Evolutionary conservation across 2,888 invertebrate species (phyloP).

Genomic region (Parapristionchus giblindavisi): DNA sequence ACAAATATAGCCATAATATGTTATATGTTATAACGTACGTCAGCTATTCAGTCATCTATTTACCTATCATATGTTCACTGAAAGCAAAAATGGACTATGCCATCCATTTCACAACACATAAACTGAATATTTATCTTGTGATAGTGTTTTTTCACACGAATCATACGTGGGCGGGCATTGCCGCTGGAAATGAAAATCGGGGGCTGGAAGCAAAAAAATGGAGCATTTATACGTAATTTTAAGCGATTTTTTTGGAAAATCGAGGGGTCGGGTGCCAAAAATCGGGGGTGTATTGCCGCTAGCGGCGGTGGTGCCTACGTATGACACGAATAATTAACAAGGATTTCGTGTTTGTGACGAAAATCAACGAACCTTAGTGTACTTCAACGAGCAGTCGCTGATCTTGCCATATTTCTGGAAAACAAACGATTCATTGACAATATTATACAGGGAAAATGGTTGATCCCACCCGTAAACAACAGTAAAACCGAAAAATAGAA

Average conservation of each 20-base stretch:
- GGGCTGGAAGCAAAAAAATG: background rate
- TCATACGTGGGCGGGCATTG: too few species aligned
- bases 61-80: too few species aligned
- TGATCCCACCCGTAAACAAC: background rate
- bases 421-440: background rate
- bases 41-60: too few species aligned
- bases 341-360: background rate
- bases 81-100: too few species aligned
- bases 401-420: constrained; percentile 71
- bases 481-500: background rate
- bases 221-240: background rate
- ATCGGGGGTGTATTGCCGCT: too few species aligned
- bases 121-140: too few species aligned
- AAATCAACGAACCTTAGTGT: constrained; percentile 82
- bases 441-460: background rate
- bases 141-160: too few species aligned
- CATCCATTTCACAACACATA: too few species aligned
- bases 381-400: constrained; percentile 92
- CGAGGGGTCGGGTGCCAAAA: background rate
- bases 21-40: background rate
- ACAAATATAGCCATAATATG: background rate
- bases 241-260: background rate
- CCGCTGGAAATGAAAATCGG: too few species aligned
- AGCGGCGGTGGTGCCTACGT: too few species aligned
- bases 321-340: background rate